Conservation (phyloP, 1,140 invertebrate genomes). For the Elymnias hypermnestra region DNA sequence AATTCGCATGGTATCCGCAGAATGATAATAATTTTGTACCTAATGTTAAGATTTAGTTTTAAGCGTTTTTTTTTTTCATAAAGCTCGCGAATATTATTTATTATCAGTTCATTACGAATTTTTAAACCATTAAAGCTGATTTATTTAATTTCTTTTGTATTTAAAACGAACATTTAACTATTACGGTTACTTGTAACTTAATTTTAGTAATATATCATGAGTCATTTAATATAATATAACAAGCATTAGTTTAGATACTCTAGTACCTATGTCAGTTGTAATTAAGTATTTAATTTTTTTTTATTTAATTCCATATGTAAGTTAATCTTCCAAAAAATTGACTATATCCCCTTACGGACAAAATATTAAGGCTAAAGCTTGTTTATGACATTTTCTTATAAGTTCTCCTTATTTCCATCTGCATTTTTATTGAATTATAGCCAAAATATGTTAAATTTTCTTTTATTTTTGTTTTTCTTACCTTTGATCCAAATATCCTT, state of each 20-base stretch:
- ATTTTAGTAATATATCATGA: constrained; percentile 64
- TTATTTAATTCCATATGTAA: constrained; percentile 69
- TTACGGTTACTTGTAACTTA: constrained; percentile 60
- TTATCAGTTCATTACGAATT: constrained; percentile 73
- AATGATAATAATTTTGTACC: constrained; percentile 72
- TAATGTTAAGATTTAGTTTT: constrained; percentile 65
- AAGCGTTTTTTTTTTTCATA: constrained; percentile 71
- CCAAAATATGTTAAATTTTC: constrained; percentile 70
- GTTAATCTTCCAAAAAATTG: constrained; percentile 66
- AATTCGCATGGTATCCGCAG: constrained; percentile 60
- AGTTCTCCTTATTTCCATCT: constrained; percentile 72
- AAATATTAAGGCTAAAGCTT: constrained; percentile 65
- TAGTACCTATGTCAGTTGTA: constrained; percentile 68
- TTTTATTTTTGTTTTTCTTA: constrained; percentile 56
- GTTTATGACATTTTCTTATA: constrained; percentile 72
- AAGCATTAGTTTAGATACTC: constrained; percentile 62
- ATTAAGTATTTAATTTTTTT: constrained; percentile 74
- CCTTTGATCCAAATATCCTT: too few relatives aligned
- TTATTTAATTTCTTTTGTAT: constrained; percentile 74
- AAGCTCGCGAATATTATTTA: constrained; percentile 71
- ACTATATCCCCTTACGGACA: constrained; percentile 61
- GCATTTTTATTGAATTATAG: constrained; percentile 75
- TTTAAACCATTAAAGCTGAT: constrained; percentile 69
- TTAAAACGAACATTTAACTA: constrained; percentile 64
- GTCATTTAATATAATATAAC: constrained; percentile 73